Conservation (phyloP, 2,797 vertebrate species). For the Muraenolepis orangiensis region DNA sequence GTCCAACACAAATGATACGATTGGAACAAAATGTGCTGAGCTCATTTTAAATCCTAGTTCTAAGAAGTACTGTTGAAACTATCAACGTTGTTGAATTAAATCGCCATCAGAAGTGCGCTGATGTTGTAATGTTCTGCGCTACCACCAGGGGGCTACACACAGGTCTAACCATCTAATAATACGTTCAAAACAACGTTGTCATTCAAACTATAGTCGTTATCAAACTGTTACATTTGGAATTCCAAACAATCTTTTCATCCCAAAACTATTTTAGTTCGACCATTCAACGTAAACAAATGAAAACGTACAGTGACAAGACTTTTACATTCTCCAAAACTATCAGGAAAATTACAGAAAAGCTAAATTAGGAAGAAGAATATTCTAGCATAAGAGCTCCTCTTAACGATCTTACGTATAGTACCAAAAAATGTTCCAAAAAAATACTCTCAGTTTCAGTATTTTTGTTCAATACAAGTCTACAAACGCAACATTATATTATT, state of each 20-base stretch:
- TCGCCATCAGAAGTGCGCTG: neutral
- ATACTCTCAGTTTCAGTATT: neutral
- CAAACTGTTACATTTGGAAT: neutral
- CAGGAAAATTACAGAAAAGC: neutral
- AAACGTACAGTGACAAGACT: conserved; percentile 11
- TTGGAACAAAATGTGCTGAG: neutral
- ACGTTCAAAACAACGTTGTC: neutral
- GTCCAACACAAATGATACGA: neutral
- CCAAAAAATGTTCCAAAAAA: neutral
- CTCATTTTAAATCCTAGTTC: neutral
- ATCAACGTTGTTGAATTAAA: neutral
- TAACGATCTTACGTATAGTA: neutral
- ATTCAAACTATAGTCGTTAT: neutral
- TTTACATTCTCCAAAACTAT: conserved; percentile 2
- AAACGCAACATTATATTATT: conserved; percentile 13
- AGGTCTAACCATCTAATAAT: neutral
- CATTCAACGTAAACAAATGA: neutral
- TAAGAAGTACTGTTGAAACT: neutral
- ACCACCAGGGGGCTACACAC: neutral
- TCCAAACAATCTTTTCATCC: neutral
- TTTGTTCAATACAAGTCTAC: neutral
- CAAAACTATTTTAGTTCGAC: conserved; percentile 3
- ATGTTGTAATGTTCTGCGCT: neutral
- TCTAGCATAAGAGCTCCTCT: neutral
- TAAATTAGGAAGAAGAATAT: neutral